Evolutionary conservation across 2,797 vertebrate genomes (phyloP), one percentile per base, ranked within the genome.

Genomic region (Chaetophractus vellerosus): DNA sequence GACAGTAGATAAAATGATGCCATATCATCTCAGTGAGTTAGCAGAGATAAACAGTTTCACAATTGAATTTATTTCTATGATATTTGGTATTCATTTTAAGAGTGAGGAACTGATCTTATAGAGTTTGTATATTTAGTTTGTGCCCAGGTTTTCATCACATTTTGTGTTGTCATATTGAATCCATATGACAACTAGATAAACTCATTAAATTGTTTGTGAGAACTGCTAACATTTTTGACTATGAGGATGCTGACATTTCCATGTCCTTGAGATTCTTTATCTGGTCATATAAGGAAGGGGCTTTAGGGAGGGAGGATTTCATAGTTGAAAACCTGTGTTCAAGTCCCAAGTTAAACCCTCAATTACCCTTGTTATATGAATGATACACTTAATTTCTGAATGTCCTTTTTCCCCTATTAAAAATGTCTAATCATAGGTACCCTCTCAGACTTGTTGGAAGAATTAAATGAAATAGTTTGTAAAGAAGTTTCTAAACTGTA

Each of bases 401-500:
- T 76, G 48, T 76, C 72, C 36, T 85, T 85, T 91, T 23, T 68
- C 31, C 11, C n/a, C 23, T 90, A 36, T 55, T 80, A 88, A 88
- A 23, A 23, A 72, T 36, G 14, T 38, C 85, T 89, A 26, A 80
- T 76, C 64, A 68, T 45, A 79, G 24, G 18, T 75, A 16, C 9
- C 3, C 6, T 80, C 71, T 96, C 28, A 26, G 61, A 80, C n/a
- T 33, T 75, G 19, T 14, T 36, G 26, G 9, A 26, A 92, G 38
- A 31, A 88, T 38, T 81, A 82, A 88, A n/a, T 66, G 28, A 80
- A 92, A 94, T 14, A 15, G 16, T 84, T 59, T 92, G 63, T 28
- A 14, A 91, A 82, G 91, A 6, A 93, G 41, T 90, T 93, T 76
- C 66, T 84, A 69, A 94, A 75, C 48, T 38, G 2, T 85, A 48